Evolutionary conservation across 2,797 vertebrate species (phyloP), one percentile per base, ranked within the genome.

Genomic region (Leuciscus waleckii): DNA sequence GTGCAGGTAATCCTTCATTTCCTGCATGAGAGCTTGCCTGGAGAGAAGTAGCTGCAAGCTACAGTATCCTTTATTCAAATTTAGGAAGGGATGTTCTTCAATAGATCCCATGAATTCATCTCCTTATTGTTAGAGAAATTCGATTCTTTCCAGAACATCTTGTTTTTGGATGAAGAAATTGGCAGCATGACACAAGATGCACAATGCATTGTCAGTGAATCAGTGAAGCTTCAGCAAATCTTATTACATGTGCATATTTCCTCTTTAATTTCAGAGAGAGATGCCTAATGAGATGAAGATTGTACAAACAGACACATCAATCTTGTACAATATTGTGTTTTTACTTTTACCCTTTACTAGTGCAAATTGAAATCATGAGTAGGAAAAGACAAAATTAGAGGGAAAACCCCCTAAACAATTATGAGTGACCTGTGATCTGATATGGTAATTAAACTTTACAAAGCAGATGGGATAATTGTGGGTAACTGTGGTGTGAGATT

Each of bases 1-100:
- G n/a, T 43, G 16, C 77, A 49, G 41, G 79, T 54, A 81, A 81
- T 81, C 79, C 63, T 67, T 79, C 17, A 65, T 79, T 81, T 69
- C 43, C 43, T 69, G 63, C 63, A 51, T 2, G 63, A 68, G 41
- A 35, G 77, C 43, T 65, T 65, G 75, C 23, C 75, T 39, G 51
- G 14, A 39, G 35, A 79, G 58, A 65, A 79, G 75, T n/a, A 41
- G 51, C 23, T 80, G 63, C 63, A 80, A 41, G 61, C 79, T 9
- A 75, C 73, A 69, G 26, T 81, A 35, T 67, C 63, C 14, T 81
- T 43, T n/a, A 69, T 81, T 81, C 46, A 67, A n/a, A 81, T 35
- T 37, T 43, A 14, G 17, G 21, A 79, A 19, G 58, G 19, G 26
- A 65, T 79, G 54, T 41, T 58, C 23, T 77, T 77, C 54, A 58